Conservation (phyloP, 2,113 vertebrate genomes). For the Phasianus colchicus region DNA sequence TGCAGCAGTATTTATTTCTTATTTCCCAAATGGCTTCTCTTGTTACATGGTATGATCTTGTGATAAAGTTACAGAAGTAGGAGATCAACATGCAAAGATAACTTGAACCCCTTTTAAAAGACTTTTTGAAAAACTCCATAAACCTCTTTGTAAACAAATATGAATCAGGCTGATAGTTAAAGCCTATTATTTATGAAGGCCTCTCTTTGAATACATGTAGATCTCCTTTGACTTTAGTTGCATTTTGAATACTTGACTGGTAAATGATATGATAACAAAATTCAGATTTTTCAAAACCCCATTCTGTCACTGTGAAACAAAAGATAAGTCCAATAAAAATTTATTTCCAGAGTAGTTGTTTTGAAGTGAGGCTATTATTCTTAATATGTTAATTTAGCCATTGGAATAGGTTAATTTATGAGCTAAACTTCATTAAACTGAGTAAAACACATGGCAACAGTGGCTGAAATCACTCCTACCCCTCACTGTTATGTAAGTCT, state of each 20-base stretch:
- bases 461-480: slow-evolving; percentile 2
- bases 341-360: slow-evolving; percentile 1
- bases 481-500: background rate
- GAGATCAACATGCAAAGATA: slow-evolving; percentile 12
- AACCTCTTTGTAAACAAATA: slow-evolving; percentile 38
- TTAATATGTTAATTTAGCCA: slow-evolving; percentile 27
- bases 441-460: background rate
- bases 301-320: background rate
- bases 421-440: slow-evolving; percentile 7
- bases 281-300: slow-evolving; percentile 38
- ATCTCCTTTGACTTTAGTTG: background rate
- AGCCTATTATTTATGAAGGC: background rate
- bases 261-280: background rate
- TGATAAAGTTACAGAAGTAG: slow-evolving; percentile 14
- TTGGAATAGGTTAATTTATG: slow-evolving; percentile 28
- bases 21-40: background rate
- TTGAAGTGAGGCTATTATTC: background rate
- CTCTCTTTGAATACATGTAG: background rate
- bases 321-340: slow-evolving; percentile 25
- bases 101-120: slow-evolving; percentile 14
- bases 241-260: background rate
- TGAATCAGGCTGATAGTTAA: background rate
- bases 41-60: background rate
- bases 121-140: slow-evolving; percentile 7
- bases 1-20: background rate